Evolutionary conservation across 1,140 invertebrate genomes (phyloP).

Genomic region (Portunus trituberculatus): DNA sequence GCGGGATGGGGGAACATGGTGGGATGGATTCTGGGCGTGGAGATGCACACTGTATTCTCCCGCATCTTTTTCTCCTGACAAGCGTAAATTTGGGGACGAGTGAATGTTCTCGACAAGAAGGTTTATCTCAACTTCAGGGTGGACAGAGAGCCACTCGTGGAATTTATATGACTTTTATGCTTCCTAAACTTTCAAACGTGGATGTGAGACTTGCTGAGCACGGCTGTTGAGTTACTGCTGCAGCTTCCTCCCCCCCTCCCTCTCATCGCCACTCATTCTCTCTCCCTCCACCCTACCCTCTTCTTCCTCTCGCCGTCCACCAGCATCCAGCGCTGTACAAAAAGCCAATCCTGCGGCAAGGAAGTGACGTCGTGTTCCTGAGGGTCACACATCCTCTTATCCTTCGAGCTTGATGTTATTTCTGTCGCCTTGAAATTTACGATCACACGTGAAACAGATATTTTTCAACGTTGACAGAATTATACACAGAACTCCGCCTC

Average conservation of each 20-base stretch:
- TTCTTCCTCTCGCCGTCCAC: neutral
- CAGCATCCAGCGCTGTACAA: neutral
- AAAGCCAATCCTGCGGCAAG: neutral
- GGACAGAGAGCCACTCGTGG: neutral
- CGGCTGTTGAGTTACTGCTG: neutral
- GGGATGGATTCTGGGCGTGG: neutral
- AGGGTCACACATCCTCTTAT: neutral
- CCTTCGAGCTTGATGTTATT: neutral
- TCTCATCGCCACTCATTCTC: too few species aligned
- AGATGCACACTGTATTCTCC: neutral
- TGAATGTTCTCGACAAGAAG: conserved; percentile 14
- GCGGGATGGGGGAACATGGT: neutral
- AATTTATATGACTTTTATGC: conserved; percentile 24
- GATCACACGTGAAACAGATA: neutral
- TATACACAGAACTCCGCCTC: neutral
- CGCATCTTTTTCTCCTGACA: neutral
- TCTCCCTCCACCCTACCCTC: neutral
- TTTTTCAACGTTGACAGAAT: neutral
- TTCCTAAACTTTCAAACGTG: neutral
- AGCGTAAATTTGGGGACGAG: neutral
- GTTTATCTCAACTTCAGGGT: neutral
- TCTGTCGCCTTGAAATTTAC: neutral
- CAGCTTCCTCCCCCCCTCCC: neutral
- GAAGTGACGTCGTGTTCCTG: neutral
- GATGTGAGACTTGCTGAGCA: conserved; percentile 1